These are phyloP conservation scores for Taxidea taxus DNA, from an alignment of 2,113 vertebrate species.

Conservation along the genomic window DNA sequence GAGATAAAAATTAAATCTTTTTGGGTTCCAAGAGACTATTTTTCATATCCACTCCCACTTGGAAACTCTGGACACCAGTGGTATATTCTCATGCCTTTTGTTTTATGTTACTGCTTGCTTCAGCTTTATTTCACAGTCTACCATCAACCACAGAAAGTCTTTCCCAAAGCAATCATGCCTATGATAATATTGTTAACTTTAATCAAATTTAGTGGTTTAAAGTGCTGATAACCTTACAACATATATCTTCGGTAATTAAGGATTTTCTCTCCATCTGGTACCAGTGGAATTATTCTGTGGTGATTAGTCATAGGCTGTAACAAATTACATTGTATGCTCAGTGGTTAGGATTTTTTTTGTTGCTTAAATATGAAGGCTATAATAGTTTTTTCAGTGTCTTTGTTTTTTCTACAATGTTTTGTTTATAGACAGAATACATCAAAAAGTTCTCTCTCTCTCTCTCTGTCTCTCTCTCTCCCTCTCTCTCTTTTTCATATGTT, in stretches of 20 bases:
- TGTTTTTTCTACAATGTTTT: neutral
- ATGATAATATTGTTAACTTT: neutral
- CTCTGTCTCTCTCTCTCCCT: slow-evolving; percentile 17
- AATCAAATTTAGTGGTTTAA: neutral
- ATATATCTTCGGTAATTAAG: slow-evolving; percentile 24
- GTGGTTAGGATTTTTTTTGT: slow-evolving; percentile 27
- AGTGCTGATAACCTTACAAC: slow-evolving; percentile 1
- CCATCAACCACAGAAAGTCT: slow-evolving; percentile 8
- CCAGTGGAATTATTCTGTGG: slow-evolving; percentile 9
- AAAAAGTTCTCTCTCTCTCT: slow-evolving; percentile 18
- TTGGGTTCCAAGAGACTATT: neutral
- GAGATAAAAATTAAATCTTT: neutral
- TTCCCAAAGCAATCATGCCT: neutral
- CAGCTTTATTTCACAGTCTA: neutral
- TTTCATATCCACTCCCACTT: neutral
- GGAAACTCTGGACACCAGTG: neutral
- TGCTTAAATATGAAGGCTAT: slow-evolving; percentile 27
- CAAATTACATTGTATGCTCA: slow-evolving; percentile 14
- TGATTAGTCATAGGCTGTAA: slow-evolving; percentile 28
- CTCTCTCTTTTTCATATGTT: neutral
- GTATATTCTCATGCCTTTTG: neutral
- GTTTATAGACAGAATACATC: slow-evolving; percentile 42
- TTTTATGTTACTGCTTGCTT: neutral
- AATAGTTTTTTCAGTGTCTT: slow-evolving; percentile 39
- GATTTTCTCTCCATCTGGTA: neutral